Evolutionary conservation across 1,140 invertebrate genomes (phyloP), one percentile per base, ranked within the genome.

Genomic region (Paraescarpia echinospica): DNA sequence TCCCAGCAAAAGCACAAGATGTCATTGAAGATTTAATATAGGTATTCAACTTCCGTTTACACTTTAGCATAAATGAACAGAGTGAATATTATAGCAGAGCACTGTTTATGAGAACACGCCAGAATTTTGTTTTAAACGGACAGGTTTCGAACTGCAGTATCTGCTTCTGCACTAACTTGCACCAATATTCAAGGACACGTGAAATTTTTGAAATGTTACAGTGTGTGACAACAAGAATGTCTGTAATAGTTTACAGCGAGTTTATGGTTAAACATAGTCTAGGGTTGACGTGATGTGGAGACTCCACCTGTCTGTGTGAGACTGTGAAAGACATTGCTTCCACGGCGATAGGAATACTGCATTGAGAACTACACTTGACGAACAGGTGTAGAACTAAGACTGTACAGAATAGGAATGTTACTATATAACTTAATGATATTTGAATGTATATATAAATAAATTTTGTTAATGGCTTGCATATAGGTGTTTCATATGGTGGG

Each of bases 361-460:
- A 77, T 77, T 77, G 59, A 77, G 59, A 77, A 77, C 59, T 77
- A 77, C 59, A 77, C 59, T 77, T 31, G 59, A 27, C 22, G 59
- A 77, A 77, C 14, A 77, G 59, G 59, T 77, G 59, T 77, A 22
- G 59, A 77, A 77, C 59, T 77, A 77, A 77, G 59, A 77, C 22
- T 77, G 59, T 77, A 77, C 59, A 77, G 59, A 77, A 77, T 77
- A 77, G 59, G 59, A 77, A 77, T 77, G 59, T 77, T 77, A 77
- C 59, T 77, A 77, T 77, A 77, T 77, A 31, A 77, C 59, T 77
- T 77, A 27, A 77, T 27, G 59, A 77, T 77, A 77, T 77, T 77
- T 77, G 59, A 77, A 77, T 77, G 59, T 77, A 77, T 77, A 77
- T 77, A 77, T 77, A 77, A 77, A 77, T 77, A 77, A 77, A 77